A percentile compares a stretch with the other conserved stretches of the same genome.
These are phyloP conservation scores for Puma concolor DNA, from an alignment of 2,113 vertebrate species.

Conservation along the genomic window DNA sequence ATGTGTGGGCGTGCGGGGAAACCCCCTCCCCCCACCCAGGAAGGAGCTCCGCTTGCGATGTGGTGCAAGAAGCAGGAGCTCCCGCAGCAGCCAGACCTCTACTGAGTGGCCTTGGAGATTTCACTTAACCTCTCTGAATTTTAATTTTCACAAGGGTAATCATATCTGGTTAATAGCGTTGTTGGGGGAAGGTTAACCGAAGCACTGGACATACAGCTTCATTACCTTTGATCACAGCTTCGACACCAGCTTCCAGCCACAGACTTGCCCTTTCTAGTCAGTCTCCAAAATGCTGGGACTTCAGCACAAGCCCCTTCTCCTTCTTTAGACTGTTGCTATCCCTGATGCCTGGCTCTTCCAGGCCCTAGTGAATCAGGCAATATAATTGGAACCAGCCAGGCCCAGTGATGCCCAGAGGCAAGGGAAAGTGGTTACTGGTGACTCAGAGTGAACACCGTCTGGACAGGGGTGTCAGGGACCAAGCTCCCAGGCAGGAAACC, in stretches of 20 bases:
- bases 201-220: neutral
- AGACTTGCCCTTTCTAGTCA: neutral
- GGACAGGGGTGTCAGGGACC: slow-evolving; percentile 23
- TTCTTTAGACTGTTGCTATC: neutral
- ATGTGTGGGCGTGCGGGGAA: too few species aligned
- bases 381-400: slow-evolving; percentile 63
- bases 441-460: slow-evolving; percentile 52
- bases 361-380: neutral
- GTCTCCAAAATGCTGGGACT: neutral
- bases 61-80: neutral
- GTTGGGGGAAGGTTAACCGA: neutral
- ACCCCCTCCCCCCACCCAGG: neutral
- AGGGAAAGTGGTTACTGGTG: neutral
- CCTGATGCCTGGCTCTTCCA: neutral
- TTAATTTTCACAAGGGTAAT: neutral
- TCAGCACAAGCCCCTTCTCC: neutral
- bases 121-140: neutral
- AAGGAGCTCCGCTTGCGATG: neutral
- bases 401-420: slow-evolving; percentile 13
- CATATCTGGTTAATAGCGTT: neutral
- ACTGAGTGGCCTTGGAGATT: neutral
- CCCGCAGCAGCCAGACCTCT: neutral
- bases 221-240: neutral
- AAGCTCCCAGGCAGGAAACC: slow-evolving; percentile 66
- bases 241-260: neutral